Base-by-base conservation (phyloP, 2,888 invertebrate genomes). In the Craniophora ligustri region DNA sequence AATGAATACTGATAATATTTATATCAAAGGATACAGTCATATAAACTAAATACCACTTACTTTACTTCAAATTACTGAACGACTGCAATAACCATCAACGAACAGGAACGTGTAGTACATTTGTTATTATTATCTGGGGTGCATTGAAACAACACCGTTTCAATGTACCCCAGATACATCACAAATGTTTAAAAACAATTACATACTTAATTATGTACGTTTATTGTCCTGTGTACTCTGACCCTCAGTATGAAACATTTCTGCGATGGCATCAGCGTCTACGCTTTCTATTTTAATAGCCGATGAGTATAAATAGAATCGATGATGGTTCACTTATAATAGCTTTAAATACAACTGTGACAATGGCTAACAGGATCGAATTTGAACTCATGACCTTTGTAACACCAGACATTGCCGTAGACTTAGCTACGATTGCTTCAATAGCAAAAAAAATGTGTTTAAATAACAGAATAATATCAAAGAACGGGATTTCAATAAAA, bases 371-470 rank as follows among this genome's bases (percentile, higher is more conserved):
- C 31, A 11, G 41, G 28, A 47, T 28, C 21, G n/a, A 2, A 5
- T 38, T 15, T 59, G 32, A 42, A 66, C 48, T 10, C 36, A 14
- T 66, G 40, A 65, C 32, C 44, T 23, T 6, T 31, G 23, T 8
- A 64, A 34, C n/a, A n/a, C 5, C 40, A 32, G 31, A 40, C 28
- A 59, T 46, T 14, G 40, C 35, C 40, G 57, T 36, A 15, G 21
- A 11, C 3, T n/a, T n/a, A 6, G 13, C 10, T 58, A 18, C 31
- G 19, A n/a, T 28, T 10, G 15, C 5, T 14, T 7, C 7, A 31
- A 3, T 21, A 3, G 1, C 13, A 21, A 26, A 16, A 10, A 35
- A 34, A 34, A 23, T 6, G 8, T 13, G 11, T 14, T 35, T 28
- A 11, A 18, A 21, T 28, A 28, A 38, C 21, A 2, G 28, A 18